Percentiles rank a stretch among this genome's conserved stretches.
These are phyloP conservation scores for Vanessa atalanta DNA, from an alignment of 1,140 invertebrate genomes.

Conservation along the genomic window DNA sequence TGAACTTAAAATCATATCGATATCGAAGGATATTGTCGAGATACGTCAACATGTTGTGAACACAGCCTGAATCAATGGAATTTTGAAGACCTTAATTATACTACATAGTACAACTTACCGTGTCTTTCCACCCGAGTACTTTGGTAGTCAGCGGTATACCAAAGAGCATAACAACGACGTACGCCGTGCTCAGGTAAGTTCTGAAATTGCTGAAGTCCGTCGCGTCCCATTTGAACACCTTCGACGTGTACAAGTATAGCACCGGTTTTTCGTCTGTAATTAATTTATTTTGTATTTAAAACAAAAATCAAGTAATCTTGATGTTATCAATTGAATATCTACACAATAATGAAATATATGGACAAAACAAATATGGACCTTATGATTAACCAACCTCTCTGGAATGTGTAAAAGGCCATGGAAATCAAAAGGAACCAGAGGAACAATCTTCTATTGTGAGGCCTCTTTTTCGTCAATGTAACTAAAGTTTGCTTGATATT, in stretches of 20 bases:
- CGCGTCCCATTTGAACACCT: constrained; percentile 85
- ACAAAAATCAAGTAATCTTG: no score
- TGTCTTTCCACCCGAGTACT: constrained; percentile 84
- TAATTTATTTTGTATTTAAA: not conserved
- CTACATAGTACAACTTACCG: constrained; percentile 55
- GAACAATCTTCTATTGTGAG: constrained; percentile 81
- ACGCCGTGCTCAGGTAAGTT: constrained; percentile 85
- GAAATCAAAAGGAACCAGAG: constrained; percentile 84
- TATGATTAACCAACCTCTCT: constrained; percentile 80
- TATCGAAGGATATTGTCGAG: no score
- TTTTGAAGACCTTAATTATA: no score
- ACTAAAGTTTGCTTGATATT: constrained; percentile 83
- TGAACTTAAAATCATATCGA: no score
- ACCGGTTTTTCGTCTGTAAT: constrained; percentile 85
- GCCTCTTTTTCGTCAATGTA: constrained; percentile 82
- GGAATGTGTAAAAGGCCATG: constrained; percentile 89
- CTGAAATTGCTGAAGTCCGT: constrained; percentile 84
- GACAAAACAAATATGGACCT: not conserved
- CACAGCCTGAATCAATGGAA: no score
- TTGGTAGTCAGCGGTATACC: constrained; percentile 86
- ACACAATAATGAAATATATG: not conserved
- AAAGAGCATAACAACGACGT: constrained; percentile 84
- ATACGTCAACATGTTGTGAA: no score
- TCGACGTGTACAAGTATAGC: constrained; percentile 85
- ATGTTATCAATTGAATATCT: no score